A percentile compares a stretch with the other conserved stretches of the same genome.
Conservation (phyloP, 2,888 invertebrate species). For the Alentia gelatinosa region DNA sequence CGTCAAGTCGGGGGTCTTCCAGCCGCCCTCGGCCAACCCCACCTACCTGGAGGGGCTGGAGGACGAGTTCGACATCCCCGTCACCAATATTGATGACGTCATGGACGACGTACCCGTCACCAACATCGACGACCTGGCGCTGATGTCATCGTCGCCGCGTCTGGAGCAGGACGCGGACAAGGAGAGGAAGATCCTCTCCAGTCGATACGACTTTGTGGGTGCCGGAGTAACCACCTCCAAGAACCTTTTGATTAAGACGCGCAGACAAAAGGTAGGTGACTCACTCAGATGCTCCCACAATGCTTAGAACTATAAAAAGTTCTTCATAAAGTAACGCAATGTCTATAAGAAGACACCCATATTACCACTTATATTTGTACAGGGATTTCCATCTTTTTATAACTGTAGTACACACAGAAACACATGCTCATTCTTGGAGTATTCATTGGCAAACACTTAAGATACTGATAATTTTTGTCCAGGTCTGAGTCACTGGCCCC, state of each 20-base stretch:
- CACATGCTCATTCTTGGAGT: too few species aligned
- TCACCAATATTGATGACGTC: constrained; percentile 70
- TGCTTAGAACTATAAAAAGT: too few species aligned
- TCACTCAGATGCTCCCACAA: too few species aligned
- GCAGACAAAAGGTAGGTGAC: constrained; percentile 46
- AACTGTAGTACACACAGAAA: too few species aligned
- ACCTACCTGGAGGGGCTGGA: constrained; percentile 53
- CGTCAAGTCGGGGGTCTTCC: constrained; percentile 51
- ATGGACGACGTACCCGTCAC: constrained; percentile 58
- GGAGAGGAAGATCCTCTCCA: constrained; percentile 65
- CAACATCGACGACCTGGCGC: constrained; percentile 56
- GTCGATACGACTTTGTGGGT: constrained; percentile 72
- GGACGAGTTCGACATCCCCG: constrained; percentile 63
- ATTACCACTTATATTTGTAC: too few species aligned
- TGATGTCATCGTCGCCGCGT: background rate
- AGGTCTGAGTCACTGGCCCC: too few species aligned
- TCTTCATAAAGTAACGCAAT: too few species aligned
- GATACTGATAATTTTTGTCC: too few species aligned
- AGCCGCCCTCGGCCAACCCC: constrained; percentile 29
- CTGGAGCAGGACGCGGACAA: constrained; percentile 39
- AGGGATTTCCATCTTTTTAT: too few species aligned
- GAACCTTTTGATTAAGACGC: constrained; percentile 66
- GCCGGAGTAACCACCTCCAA: constrained; percentile 70
- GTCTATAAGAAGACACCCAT: too few species aligned
- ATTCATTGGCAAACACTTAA: too few species aligned